These are phyloP conservation scores for Pteronotus mesoamericanus DNA, from an alignment of 2,797 vertebrate genomes.

Conservation along the genomic window DNA sequence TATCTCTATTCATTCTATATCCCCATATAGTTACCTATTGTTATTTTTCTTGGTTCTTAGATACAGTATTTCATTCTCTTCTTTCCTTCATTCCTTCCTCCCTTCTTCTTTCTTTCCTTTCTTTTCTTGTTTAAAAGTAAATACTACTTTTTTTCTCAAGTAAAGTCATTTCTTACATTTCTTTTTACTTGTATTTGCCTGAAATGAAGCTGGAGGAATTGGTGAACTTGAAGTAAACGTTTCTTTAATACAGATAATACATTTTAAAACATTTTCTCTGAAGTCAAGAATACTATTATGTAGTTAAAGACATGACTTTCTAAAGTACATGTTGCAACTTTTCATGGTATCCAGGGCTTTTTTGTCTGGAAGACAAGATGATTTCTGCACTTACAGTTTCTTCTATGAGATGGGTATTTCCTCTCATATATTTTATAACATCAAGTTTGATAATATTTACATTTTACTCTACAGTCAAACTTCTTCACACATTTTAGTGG, in stretches of 20 bases:
- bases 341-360: background rate
- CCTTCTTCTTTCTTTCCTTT: background rate
- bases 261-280: background rate
- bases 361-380: background rate
- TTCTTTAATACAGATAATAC: background rate
- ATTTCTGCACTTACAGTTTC: background rate
- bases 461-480: slow-evolving; percentile 1
- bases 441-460: background rate
- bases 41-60: background rate
- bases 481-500: background rate
- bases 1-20: background rate
- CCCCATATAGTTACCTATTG: background rate
- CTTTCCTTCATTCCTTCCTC: background rate
- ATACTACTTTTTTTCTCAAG: background rate
- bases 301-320: background rate
- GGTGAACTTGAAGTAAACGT: background rate
- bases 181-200: background rate
- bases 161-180: background rate
- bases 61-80: background rate
- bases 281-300: background rate
- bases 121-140: background rate
- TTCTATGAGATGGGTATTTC: background rate
- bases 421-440: background rate
- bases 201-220: background rate
- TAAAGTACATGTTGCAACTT: background rate